A percentile compares a stretch with the other conserved stretches of the same genome.
phyloP scores from a whole-genome alignment of 1,140 invertebrate species.

The Pachypeltis micranthus region DNA sequence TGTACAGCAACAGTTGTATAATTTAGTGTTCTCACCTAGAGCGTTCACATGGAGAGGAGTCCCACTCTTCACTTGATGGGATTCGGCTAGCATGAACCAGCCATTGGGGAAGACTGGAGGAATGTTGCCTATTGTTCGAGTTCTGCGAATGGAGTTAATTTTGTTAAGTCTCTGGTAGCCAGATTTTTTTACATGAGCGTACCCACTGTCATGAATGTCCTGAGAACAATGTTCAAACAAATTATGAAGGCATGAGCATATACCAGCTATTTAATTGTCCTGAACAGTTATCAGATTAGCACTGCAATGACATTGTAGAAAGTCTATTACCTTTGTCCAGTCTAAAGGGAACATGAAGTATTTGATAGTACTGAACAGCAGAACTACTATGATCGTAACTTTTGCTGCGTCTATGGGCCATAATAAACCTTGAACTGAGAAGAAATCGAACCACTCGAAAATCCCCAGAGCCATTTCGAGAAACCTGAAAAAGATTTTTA shows the following conservation, averaged over 20 bases:
- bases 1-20: too few species aligned
- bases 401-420: too few species aligned
- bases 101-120: constrained; percentile 82
- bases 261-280: background rate
- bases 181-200: constrained; percentile 28
- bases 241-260: background rate
- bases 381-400: background rate
- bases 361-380: background rate
- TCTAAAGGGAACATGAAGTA: background rate
- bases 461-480: too few species aligned
- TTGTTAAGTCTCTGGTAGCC: constrained; percentile 24
- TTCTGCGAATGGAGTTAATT: constrained; percentile 33
- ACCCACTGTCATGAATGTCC: constrained; percentile 39
- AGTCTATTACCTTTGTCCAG: background rate
- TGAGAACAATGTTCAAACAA: constrained; percentile 18
- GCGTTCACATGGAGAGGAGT: constrained; percentile 51
- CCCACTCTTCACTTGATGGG: constrained; percentile 44
- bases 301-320: background rate
- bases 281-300: background rate
- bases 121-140: constrained; percentile 45
- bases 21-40: constrained; percentile 55
- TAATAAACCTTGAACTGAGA: too few species aligned
- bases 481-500: too few species aligned
- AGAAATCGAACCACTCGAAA: too few species aligned
- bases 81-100: constrained; percentile 71